These are phyloP conservation scores for Sminthurides aquaticus DNA, from an alignment of 2,888 invertebrate genomes.

Conservation along the genomic window DNA sequence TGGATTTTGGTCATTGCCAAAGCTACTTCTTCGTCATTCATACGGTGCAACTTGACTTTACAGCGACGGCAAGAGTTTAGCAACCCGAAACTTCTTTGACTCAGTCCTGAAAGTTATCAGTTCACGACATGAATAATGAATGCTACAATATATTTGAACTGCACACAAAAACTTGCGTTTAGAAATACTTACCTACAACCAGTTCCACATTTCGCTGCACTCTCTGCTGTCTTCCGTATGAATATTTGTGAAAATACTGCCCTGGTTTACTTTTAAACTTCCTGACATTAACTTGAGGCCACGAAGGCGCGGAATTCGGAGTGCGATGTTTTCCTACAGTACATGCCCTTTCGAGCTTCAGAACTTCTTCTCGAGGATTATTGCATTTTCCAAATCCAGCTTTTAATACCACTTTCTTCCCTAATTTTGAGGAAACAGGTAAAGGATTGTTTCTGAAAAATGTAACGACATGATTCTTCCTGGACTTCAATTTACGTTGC, in stretches of 20 bases:
- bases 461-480: constrained; percentile 15
- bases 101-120: constrained; percentile 23
- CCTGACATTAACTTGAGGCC: constrained; percentile 21
- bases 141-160: too few relatives aligned
- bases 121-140: not conserved
- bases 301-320: constrained; percentile 2
- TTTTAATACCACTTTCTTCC: constrained; percentile 15
- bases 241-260: constrained; percentile 25
- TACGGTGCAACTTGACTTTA: not conserved
- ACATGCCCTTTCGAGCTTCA: constrained; percentile 17
- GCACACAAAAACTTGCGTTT: too few relatives aligned
- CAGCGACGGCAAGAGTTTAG: constrained; percentile 18
- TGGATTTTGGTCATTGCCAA: constrained; percentile 6
- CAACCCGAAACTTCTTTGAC: constrained; percentile 4
- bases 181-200: constrained; percentile 24
- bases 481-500: constrained; percentile 11
- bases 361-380: constrained; percentile 15
- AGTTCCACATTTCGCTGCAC: constrained; percentile 23
- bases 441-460: constrained; percentile 24
- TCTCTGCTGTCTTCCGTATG: constrained; percentile 17
- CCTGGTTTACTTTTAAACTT: constrained; percentile 20
- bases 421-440: constrained; percentile 22
- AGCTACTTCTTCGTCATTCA: constrained; percentile 16
- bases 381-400: constrained; percentile 18
- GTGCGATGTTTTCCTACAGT: not conserved